These are phyloP conservation scores for Pogona vitticeps DNA, from an alignment of 2,113 vertebrate genomes.

Conservation along the genomic window DNA sequence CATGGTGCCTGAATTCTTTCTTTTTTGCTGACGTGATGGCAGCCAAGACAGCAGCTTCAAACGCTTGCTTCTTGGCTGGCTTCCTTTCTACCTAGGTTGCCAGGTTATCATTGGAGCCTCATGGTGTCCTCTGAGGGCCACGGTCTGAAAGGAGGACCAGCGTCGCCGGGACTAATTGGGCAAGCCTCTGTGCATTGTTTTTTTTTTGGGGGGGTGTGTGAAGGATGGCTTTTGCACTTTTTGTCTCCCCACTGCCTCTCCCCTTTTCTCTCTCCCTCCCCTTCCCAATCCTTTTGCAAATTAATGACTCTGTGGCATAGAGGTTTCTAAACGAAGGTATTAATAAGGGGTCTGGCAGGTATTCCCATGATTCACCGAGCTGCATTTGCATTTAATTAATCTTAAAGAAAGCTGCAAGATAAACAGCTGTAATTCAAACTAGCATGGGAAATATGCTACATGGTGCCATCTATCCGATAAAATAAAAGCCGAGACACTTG, in stretches of 20 bases:
- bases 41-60: slow-evolving; percentile 88
- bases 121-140: slow-evolving; percentile 85
- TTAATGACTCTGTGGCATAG: slow-evolving; percentile 82
- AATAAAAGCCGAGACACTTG: slow-evolving; percentile 77
- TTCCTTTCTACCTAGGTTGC: slow-evolving; percentile 91
- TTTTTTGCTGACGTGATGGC: slow-evolving; percentile 85
- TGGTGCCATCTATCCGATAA: slow-evolving; percentile 79
- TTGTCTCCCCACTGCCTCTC: not conserved
- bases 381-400: slow-evolving; percentile 90
- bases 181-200: slow-evolving; percentile 78
- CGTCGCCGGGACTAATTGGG: slow-evolving; percentile 78
- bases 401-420: slow-evolving; percentile 86
- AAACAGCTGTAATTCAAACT: slow-evolving; percentile 88
- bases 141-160: slow-evolving; percentile 80
- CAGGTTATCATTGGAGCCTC: slow-evolving; percentile 86
- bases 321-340: slow-evolving; percentile 86
- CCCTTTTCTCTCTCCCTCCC: not conserved
- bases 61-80: slow-evolving; percentile 83
- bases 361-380: slow-evolving; percentile 82
- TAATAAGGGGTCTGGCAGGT: slow-evolving; percentile 89
- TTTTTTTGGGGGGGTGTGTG: slow-evolving; percentile 54
- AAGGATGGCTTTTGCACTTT: slow-evolving; percentile 75
- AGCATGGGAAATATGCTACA: slow-evolving; percentile 76
- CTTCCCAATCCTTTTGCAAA: slow-evolving; percentile 66
- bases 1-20: slow-evolving; percentile 85